Conservation (phyloP, 2,888 invertebrate genomes). For the Nebria salina region DNA sequence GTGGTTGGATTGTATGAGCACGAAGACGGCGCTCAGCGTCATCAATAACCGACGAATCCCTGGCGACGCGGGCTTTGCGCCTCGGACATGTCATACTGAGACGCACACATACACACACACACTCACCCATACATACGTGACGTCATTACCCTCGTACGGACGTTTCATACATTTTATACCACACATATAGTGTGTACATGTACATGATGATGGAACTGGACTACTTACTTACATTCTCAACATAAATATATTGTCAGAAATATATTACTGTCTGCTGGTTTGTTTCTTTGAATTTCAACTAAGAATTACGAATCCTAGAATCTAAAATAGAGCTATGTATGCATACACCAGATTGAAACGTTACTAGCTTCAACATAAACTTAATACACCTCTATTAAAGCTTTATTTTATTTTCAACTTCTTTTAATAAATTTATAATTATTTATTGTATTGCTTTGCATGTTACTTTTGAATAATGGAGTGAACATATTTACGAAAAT, state of each 20-base stretch:
- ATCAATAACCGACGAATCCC: slow-evolving; percentile 50
- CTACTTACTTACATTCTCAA: slow-evolving; percentile 9
- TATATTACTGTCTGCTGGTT: not conserved
- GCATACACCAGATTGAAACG: no score
- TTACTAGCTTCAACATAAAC: no score
- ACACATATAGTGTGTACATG: not conserved
- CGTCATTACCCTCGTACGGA: slow-evolving; percentile 43
- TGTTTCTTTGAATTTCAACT: not conserved
- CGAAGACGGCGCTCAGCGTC: slow-evolving; percentile 39
- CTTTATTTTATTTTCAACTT: no score
- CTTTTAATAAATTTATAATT: no score
- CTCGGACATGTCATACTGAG: slow-evolving; percentile 44
- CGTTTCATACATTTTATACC: slow-evolving; percentile 33
- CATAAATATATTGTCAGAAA: slow-evolving; percentile 1
- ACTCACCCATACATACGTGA: slow-evolving; percentile 33
- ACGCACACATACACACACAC: slow-evolving; percentile 9
- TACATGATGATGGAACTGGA: not conserved
- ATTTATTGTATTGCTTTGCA: no score
- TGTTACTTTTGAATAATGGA: no score
- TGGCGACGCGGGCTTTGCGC: slow-evolving; percentile 47
- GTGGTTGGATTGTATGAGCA: slow-evolving; percentile 11
- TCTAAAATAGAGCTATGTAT: no score
- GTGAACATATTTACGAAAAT: no score
- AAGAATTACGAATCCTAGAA: not conserved
- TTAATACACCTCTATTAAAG: no score